Conservation (phyloP, 53 echinoderm and acorn worm species). For the Henricia sp. region DNA sequence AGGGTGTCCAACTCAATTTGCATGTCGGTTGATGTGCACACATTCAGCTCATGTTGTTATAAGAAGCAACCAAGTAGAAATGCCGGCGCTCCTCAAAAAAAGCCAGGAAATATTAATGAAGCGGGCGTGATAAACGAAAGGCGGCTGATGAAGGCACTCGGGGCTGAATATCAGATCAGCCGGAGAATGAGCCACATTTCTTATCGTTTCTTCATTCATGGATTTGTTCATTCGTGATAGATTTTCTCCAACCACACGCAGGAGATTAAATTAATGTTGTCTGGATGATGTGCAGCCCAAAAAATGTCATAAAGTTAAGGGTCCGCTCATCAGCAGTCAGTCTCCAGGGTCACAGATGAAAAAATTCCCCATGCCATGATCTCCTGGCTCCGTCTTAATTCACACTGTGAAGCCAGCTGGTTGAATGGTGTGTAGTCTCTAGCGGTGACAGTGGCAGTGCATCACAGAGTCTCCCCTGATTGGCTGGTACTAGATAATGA, state of each 20-base stretch:
- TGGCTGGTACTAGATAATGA: conserved; percentile 44
- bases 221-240: conserved; percentile 28
- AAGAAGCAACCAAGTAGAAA: conserved; percentile 41
- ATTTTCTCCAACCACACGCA: conserved; percentile 1
- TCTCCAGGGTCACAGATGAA: not conserved
- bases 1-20: conserved; percentile 34
- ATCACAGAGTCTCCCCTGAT: conserved; percentile 23
- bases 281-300: not conserved
- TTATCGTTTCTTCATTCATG: not conserved
- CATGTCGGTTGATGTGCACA: conserved; percentile 54
- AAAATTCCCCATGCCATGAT: not conserved
- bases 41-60: conserved; percentile 36
- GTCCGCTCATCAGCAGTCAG: not conserved
- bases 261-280: not conserved
- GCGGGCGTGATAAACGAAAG: conserved; percentile 46
- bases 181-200: not conserved
- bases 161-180: conserved; percentile 20
- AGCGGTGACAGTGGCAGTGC: conserved; percentile 13
- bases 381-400: not conserved
- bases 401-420: not conserved
- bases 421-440: not conserved
- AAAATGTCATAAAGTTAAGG: conserved; percentile 31
- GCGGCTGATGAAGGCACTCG: conserved; percentile 51
- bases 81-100: conserved; percentile 23
- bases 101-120: conserved; percentile 59